phyloP scores from a whole-genome alignment of 1,140 invertebrate species.

The Drosophila aff. region DNA sequence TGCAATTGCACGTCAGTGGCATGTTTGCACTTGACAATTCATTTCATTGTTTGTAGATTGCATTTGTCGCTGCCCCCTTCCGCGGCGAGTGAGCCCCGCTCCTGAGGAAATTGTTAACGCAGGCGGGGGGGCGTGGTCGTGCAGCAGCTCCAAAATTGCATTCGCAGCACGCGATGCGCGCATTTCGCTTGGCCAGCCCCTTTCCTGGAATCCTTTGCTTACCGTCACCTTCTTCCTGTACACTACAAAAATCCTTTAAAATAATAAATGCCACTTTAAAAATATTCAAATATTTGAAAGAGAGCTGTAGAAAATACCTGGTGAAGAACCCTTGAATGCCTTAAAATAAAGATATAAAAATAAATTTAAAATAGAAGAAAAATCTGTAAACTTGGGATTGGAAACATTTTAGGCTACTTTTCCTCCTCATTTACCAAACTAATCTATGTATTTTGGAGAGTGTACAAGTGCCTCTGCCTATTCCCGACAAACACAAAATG shows the following conservation, averaged over 20 bases:
- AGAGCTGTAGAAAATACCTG: too few species aligned
- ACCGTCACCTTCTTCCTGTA: not conserved
- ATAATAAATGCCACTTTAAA: not conserved
- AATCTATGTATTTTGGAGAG: not conserved
- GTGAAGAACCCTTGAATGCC: too few species aligned
- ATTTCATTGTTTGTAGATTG: conserved; percentile 85
- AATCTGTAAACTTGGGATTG: not conserved
- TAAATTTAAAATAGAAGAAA: not conserved
- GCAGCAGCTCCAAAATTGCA: conserved; percentile 75
- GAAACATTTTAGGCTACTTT: too few species aligned
- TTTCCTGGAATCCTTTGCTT: not conserved
- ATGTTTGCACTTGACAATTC: conserved; percentile 84
- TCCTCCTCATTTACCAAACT: not conserved
- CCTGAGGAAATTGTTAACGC: conserved; percentile 42
- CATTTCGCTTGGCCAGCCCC: conserved; percentile 64
- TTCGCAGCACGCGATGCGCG: conserved; percentile 83
- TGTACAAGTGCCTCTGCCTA: conserved; percentile 31
- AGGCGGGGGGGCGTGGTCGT: conserved; percentile 25
- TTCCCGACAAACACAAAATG: conserved; percentile 66
- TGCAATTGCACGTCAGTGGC: conserved; percentile 78
- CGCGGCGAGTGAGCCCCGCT: not conserved
- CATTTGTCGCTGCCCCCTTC: conserved; percentile 62
- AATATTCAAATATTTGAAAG: too few species aligned
- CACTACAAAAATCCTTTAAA: conserved; percentile 14
- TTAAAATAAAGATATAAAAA: not conserved